Conservation (phyloP, 2,113 vertebrate species). For the Elachura formosa region DNA sequence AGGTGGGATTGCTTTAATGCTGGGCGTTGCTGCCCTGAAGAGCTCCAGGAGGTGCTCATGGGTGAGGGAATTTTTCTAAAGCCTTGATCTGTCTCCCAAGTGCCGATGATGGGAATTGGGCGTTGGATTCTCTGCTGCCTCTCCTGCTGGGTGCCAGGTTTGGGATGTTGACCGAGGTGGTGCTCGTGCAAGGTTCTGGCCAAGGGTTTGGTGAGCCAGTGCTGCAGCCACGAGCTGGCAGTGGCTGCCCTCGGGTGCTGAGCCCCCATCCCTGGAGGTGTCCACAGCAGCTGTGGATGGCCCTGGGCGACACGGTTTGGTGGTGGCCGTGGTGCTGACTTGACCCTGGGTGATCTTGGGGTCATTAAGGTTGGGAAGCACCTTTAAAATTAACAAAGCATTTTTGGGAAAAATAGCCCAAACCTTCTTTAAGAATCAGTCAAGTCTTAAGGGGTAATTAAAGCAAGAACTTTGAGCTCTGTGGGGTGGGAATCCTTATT, state of each 20-base stretch:
- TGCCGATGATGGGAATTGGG: accelerated
- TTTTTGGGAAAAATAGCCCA: not conserved
- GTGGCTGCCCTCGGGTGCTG: not conserved
- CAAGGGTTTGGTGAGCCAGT: not conserved
- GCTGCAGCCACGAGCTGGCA: not conserved
- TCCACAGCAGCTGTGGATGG: accelerated
- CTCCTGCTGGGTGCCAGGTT: accelerated
- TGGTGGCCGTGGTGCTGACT: accelerated
- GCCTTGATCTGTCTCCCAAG: not conserved
- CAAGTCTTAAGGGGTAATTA: not conserved
- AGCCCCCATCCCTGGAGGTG: not conserved
- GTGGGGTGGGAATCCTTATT: not conserved
- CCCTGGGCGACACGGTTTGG: not conserved
- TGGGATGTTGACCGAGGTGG: not conserved
- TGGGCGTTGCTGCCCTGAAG: not conserved
- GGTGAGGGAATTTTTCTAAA: accelerated
- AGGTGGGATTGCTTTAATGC: not conserved
- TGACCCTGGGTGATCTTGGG: not conserved
- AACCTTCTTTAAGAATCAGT: not conserved
- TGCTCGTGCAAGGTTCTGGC: not conserved
- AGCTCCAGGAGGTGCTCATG: not conserved
- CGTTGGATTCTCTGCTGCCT: not conserved
- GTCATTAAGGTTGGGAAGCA: not conserved
- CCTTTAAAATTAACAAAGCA: not conserved
- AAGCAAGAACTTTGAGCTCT: not conserved